phyloP scores from a whole-genome alignment of 2,888 invertebrate species.

The Oscheius sp. region DNA sequence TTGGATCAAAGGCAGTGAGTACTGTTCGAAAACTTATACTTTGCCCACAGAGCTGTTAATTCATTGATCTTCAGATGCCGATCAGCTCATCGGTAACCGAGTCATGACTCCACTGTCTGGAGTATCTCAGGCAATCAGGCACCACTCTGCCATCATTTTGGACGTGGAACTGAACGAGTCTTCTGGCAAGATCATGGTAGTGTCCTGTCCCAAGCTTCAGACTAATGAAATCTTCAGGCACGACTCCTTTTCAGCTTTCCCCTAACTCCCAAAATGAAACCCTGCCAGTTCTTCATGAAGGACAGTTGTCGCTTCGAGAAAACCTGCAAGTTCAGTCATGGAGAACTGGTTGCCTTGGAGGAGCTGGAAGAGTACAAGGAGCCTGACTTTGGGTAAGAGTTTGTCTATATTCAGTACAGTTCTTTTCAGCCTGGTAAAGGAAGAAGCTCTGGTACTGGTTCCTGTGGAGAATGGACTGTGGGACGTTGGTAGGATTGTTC shows the following conservation, averaged over 20 bases:
- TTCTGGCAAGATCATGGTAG: neutral
- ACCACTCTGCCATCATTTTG: slow-evolving; percentile 55
- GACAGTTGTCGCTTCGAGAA: slow-evolving; percentile 49
- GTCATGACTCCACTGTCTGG: slow-evolving; percentile 41
- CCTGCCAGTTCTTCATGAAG: slow-evolving; percentile 51
- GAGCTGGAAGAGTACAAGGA: slow-evolving; percentile 50
- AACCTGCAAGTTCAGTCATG: slow-evolving; percentile 57
- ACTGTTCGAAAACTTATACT: too few relatives aligned
- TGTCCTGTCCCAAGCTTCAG: neutral
- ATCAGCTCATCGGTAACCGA: slow-evolving; percentile 41
- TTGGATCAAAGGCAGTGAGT: too few relatives aligned
- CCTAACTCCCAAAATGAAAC: slow-evolving; percentile 50
- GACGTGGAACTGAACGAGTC: slow-evolving; percentile 30
- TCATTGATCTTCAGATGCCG: slow-evolving; percentile 9
- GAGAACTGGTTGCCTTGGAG: slow-evolving; percentile 46
- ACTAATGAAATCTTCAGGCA: slow-evolving; percentile 35
- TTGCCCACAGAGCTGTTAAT: too few relatives aligned
- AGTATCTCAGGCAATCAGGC: slow-evolving; percentile 25
- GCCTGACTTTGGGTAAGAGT: slow-evolving; percentile 48
- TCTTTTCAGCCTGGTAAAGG: slow-evolving; percentile 30
- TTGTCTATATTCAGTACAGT: neutral
- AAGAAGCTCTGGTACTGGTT: slow-evolving; percentile 45
- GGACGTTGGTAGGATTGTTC: slow-evolving; percentile 54
- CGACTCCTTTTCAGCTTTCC: slow-evolving; percentile 58
- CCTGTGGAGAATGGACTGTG: slow-evolving; percentile 44